Evolutionary conservation across 2,797 vertebrate species (phyloP), one percentile per base, ranked within the genome.

Genomic region (Sciaenops ocellatus): DNA sequence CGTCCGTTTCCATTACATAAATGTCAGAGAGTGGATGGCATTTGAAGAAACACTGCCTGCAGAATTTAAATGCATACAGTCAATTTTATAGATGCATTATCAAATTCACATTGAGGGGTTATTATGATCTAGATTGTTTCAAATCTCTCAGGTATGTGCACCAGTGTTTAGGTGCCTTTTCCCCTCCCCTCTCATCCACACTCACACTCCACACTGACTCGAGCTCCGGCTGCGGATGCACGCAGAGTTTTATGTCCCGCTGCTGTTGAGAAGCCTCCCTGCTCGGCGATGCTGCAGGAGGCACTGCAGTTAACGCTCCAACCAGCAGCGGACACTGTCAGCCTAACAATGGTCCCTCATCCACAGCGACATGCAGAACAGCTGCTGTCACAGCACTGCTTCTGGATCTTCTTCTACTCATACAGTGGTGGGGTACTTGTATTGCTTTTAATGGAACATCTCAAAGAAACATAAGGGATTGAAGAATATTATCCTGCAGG

Each of bases 311-410:
- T 92, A 92, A 80, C 75, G 67, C 86, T 93, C 42, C 91, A 83
- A 62, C 95, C 96, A 94, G 94, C 92, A 96, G 96, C 80, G 93
- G 95, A 95, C 95, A 95, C 95, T 96, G 93, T 96, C 93, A 95
- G 94, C 92, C 85, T 90, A 94, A 90, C 92, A 95, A 95, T 94
- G 85, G 82, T 75, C 77, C 68, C 71, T 77, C 76, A 69, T 4
- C 75, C 82, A 63, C 56, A 69, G 20, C 82, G 51, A 54, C 34
- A 18, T 20, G 41, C 73, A 78, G 22, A 77, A 38, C 59, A 77
- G 79, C 69, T 69, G 56, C 52, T 44, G 65, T 47, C 80, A 73
- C 76, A 69, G 61, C 59, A 52, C 24, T 11, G 6, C 41, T 2
- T 44, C 59, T 85, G 34, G 24, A 42, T 3, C 48, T 16, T 42